phyloP scores from a whole-genome alignment of 2,888 invertebrate species.

The Dicycla oo region DNA sequence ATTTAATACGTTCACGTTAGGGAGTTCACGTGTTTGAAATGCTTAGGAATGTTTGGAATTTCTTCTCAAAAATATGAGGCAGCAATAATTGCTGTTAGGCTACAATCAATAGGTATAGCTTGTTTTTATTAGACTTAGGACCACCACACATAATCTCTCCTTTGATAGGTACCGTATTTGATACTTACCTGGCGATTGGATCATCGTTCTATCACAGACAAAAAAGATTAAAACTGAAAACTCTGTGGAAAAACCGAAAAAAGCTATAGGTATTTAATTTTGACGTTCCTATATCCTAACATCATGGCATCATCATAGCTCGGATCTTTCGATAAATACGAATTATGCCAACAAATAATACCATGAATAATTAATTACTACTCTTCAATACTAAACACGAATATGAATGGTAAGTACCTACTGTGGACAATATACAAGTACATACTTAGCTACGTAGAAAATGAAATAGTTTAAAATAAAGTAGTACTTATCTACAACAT shows the following conservation, averaged over 20 bases:
- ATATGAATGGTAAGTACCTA: conserved; percentile 48
- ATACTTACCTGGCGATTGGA: too few relatives aligned
- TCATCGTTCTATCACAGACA: conserved; percentile 26
- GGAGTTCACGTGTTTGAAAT: neutral
- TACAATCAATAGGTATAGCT: neutral
- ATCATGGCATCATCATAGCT: conserved; percentile 6
- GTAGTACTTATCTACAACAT: too few relatives aligned
- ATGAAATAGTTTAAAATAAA: neutral
- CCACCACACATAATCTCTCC: neutral
- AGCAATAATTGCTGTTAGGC: neutral
- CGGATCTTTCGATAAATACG: conserved; percentile 1
- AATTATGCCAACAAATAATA: conserved; percentile 17
- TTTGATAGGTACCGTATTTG: too few relatives aligned
- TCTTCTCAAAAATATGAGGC: neutral
- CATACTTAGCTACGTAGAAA: neutral
- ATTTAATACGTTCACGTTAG: conserved; percentile 8
- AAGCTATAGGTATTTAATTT: conserved; percentile 14
- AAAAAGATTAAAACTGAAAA: conserved; percentile 5
- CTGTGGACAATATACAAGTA: neutral
- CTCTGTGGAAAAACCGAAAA: neutral
- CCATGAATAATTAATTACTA: neutral
- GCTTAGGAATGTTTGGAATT: conserved; percentile 14
- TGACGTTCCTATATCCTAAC: conserved; percentile 17
- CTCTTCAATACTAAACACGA: neutral
- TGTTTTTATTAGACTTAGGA: neutral